Evolutionary conservation across 2,888 invertebrate species (phyloP).

Genomic region (Ophraella communa): DNA sequence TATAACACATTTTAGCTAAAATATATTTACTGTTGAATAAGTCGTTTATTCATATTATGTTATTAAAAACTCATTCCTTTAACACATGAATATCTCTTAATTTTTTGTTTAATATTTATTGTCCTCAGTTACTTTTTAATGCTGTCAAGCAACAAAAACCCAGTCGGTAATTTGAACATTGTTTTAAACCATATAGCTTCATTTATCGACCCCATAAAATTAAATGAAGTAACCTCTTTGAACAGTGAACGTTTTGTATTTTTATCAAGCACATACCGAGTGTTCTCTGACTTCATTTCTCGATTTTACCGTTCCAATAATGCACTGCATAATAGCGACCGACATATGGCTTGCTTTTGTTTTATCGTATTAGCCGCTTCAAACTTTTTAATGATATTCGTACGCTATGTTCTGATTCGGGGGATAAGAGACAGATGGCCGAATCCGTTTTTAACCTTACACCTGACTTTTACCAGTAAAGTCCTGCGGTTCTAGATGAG

Average conservation of each 20-base stretch:
- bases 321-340: slow-evolving; percentile 31
- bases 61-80: too few species aligned
- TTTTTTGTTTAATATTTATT: too few species aligned
- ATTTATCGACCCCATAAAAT: not conserved
- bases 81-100: too few species aligned
- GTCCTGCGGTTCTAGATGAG: not conserved
- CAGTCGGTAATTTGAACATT: not conserved
- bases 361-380: slow-evolving; percentile 35
- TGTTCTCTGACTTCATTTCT: not conserved
- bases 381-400: slow-evolving; percentile 29
- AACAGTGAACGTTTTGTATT: not conserved
- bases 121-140: not conserved
- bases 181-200: not conserved
- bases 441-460: slow-evolving; percentile 2
- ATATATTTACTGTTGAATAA: too few species aligned
- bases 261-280: slow-evolving; percentile 5
- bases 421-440: slow-evolving; percentile 5
- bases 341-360: slow-evolving; percentile 48
- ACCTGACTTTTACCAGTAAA: not conserved
- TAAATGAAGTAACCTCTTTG: not conserved
- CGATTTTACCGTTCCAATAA: slow-evolving; percentile 5
- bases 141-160: not conserved
- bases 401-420: not conserved
- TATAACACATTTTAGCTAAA: too few species aligned
- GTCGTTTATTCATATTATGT: too few species aligned